Conservation (phyloP, 2,888 invertebrate species). For the Sminthurinus aureus region DNA sequence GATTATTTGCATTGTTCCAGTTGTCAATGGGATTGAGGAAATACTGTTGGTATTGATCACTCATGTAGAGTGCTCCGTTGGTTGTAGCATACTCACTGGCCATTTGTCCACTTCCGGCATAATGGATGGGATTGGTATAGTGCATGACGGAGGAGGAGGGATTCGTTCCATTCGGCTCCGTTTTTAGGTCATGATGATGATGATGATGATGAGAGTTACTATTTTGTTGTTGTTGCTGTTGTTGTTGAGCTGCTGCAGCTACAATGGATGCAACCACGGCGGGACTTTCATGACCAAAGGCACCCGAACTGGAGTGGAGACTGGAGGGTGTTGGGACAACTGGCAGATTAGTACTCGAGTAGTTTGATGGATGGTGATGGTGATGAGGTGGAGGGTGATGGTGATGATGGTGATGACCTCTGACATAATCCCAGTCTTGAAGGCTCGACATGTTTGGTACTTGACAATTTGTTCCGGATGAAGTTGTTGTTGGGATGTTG, state of each 20-base stretch:
- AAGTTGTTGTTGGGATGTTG: slow-evolving; percentile 16
- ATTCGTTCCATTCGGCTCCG: slow-evolving; percentile 13
- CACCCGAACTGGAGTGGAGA: slow-evolving; percentile 27
- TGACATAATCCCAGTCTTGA: slow-evolving; percentile 46
- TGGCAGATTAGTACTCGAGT: slow-evolving; percentile 26
- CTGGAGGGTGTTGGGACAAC: slow-evolving; percentile 24
- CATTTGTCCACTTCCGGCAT: slow-evolving; percentile 40
- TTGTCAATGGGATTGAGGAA: slow-evolving; percentile 51
- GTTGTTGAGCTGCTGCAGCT: slow-evolving; percentile 41
- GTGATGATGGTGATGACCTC: slow-evolving; percentile 40
- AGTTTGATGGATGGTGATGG: slow-evolving; percentile 40
- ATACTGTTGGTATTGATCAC: slow-evolving; percentile 58
- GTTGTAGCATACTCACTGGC: slow-evolving; percentile 43
- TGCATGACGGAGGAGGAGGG: slow-evolving; percentile 49
- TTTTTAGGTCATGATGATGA: slow-evolving; percentile 47
- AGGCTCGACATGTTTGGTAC: slow-evolving; percentile 18
- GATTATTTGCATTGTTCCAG: slow-evolving; percentile 39
- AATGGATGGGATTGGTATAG: slow-evolving; percentile 43
- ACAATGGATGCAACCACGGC: slow-evolving; percentile 36
- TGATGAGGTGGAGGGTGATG: slow-evolving; percentile 48
- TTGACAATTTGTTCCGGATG: neutral
- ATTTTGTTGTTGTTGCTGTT: neutral
- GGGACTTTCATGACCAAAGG: slow-evolving; percentile 43
- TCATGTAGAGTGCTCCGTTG: slow-evolving; percentile 52
- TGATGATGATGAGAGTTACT: slow-evolving; percentile 19